A percentile compares a stretch with the other conserved stretches of the same genome.
Evolutionary conservation across 1,140 invertebrate species (phyloP).

Genomic region (Berghia stephanieae): DNA sequence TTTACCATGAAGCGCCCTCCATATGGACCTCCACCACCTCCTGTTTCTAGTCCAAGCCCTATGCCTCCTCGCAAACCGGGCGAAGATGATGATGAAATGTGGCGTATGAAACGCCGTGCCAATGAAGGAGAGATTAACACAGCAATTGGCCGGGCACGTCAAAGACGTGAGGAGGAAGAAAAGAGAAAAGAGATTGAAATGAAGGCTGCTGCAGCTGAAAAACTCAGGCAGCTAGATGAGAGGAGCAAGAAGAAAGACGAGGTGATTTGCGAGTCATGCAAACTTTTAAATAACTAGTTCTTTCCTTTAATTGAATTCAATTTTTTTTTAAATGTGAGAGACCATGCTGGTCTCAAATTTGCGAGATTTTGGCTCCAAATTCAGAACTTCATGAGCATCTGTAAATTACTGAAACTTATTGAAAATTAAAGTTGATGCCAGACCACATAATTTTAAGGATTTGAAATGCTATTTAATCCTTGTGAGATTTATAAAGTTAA

Average conservation of each 20-base stretch:
- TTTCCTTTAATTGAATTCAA: no score
- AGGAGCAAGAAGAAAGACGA: slow-evolving; percentile 64
- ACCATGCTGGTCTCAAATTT: no score
- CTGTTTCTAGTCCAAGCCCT: slow-evolving; percentile 13
- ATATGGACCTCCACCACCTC: slow-evolving; percentile 40
- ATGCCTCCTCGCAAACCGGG: slow-evolving; percentile 27
- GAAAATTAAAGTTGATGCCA: no score
- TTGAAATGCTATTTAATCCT: no score
- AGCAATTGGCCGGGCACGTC: slow-evolving; percentile 79
- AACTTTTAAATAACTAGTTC: no score
- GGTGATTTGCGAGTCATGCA: not conserved
- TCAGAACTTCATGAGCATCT: no score
- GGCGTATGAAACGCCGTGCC: slow-evolving; percentile 75
- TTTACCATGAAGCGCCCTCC: no score
- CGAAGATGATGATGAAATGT: slow-evolving; percentile 75
- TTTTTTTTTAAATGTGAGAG: no score
- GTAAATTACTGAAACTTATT: no score
- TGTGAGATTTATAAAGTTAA: no score
- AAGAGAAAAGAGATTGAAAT: slow-evolving; percentile 75
- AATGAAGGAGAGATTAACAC: slow-evolving; percentile 77
- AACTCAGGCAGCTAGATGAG: slow-evolving; percentile 74
- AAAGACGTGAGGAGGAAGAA: slow-evolving; percentile 83
- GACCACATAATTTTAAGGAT: no score
- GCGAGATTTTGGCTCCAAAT: no score
- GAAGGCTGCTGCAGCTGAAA: slow-evolving; percentile 71